Conservation (phyloP, 30 jellyfish, hydroid and myxozoan genomes). For the Pelagia noctiluca region DNA sequence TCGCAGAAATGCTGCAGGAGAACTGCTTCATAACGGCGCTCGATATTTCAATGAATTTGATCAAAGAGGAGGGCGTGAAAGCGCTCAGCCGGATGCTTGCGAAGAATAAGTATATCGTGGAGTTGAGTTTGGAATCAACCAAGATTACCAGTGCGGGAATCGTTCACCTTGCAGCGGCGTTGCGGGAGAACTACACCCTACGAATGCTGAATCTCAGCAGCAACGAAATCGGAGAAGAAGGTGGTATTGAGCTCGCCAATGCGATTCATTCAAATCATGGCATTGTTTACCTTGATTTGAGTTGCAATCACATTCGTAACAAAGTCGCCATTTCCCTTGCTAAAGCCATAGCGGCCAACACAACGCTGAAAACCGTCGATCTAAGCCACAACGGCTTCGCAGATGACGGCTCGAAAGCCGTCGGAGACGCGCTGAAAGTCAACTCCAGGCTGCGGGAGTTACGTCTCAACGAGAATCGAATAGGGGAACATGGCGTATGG, state of each 20-base stretch:
- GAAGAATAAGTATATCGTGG: constrained; percentile 36
- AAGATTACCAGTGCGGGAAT: constrained; percentile 1
- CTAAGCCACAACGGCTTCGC: constrained; percentile 65
- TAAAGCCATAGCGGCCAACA: constrained; percentile 13
- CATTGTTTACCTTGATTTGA: constrained; percentile 45
- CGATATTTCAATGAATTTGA: constrained; percentile 61
- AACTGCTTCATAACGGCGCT: constrained; percentile 47
- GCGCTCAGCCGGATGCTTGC: constrained; percentile 33
- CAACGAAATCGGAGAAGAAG: constrained; percentile 49
- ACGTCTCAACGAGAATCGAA: constrained; percentile 55
- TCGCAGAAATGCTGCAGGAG: constrained; percentile 57
- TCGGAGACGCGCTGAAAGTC: constrained; percentile 55
- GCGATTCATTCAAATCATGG: constrained; percentile 46
- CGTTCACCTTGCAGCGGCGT: constrained; percentile 16
- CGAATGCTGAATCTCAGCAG: constrained; percentile 42
- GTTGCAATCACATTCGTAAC: constrained; percentile 51
- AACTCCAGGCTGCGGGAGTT: constrained; percentile 55
- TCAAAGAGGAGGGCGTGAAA: constrained; percentile 38
- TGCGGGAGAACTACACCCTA: constrained; percentile 36
- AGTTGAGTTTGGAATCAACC: constrained; percentile 56
- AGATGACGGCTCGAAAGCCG: constrained; percentile 64
- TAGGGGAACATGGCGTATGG: constrained; percentile 61
- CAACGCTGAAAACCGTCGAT: constrained; percentile 42
- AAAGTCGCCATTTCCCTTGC: constrained; percentile 54
- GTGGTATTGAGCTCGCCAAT: constrained; percentile 41